Evolutionary conservation across 1,140 invertebrate species (phyloP), one percentile per base, ranked within the genome.

Genomic region (Parapsyche elsis): DNA sequence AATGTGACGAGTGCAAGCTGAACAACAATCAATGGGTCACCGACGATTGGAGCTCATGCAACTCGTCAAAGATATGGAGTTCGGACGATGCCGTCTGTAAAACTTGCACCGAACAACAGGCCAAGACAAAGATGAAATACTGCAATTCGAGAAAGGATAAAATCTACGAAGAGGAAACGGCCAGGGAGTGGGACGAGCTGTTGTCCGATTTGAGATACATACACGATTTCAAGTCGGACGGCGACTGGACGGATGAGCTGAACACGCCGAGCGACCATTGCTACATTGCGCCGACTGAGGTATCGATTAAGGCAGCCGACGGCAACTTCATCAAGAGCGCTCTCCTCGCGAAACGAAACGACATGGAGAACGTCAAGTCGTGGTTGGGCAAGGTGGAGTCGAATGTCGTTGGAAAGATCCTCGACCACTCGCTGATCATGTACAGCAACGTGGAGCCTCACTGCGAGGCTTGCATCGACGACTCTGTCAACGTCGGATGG

Each of bases 101-200:
- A 10, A 83, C 84, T 26, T 86, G 85, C 79, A 59, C 80, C 0
- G 80, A 81, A 14, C 84, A 83, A 53, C 77, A 80, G 38, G 81
- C 75, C 19, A 79, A 79, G 44, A 67, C 76, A 16, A 80, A 82
- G 49, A 80, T 83, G 19, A 45, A 76, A 9, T 77, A 81, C 10
- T 84, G 81, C 4, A 59, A 82, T 30, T 81, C 81, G 7, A 81
- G 81, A 0, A 84, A 84, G 79, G 73, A 82, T 12, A 64, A 83
- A 16, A 73, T 83, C n/a, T 81, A 81, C 38, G 83, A 84, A 76
- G 85, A 85, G 80, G 80, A 85, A 14, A 53, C 81, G 45, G 79
- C 87, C 61, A 84, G 86, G 73, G 89, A 90, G 78, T 89, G 88
- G 85, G 89, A 90, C 84, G 87, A 90, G 85, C 85, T 90, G 83